These are phyloP conservation scores for Knipowitschia caucasica DNA, from an alignment of 2,797 vertebrate genomes.

Conservation along the genomic window DNA sequence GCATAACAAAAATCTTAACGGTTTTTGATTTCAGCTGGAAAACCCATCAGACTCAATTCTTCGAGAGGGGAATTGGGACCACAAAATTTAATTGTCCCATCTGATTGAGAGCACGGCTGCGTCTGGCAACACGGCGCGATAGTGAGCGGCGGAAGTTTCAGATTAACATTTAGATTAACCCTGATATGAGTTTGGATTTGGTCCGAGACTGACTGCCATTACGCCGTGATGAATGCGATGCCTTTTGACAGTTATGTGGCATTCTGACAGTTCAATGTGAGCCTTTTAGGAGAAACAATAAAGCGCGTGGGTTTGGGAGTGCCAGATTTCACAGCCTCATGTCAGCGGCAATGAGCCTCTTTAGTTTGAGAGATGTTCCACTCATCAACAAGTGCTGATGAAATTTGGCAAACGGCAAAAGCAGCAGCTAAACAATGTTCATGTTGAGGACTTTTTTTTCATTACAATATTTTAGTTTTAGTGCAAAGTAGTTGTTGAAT, in stretches of 20 bases:
- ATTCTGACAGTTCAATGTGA: constrained; percentile 28
- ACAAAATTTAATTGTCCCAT: constrained; percentile 24
- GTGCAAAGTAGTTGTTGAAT: too few species aligned
- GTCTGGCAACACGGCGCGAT: constrained; percentile 6
- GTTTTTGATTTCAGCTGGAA: constrained; percentile 3
- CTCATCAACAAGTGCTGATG: constrained; percentile 9
- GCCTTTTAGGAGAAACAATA: constrained; percentile 29
- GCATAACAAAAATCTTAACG: constrained; percentile 3
- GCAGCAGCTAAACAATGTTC: not conserved
- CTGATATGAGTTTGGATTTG: constrained; percentile 19
- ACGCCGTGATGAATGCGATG: constrained; percentile 30
- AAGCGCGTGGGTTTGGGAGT: constrained; percentile 1
- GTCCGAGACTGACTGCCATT: constrained; percentile 17
- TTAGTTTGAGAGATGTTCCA: constrained; percentile 8
- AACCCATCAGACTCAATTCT: constrained; percentile 15
- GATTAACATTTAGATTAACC: constrained; percentile 50
- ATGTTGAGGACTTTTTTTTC: not conserved
- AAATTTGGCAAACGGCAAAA: not conserved
- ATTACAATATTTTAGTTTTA: not conserved
- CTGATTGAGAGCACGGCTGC: constrained; percentile 18
- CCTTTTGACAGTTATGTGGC: constrained; percentile 34
- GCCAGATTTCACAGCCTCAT: constrained; percentile 4
- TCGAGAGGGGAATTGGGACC: constrained; percentile 15
- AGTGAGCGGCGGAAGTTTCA: constrained; percentile 17
- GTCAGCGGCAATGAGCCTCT: not conserved